Conservation (phyloP, 2,113 vertebrate species). For the Oxyruncus cristatus region DNA sequence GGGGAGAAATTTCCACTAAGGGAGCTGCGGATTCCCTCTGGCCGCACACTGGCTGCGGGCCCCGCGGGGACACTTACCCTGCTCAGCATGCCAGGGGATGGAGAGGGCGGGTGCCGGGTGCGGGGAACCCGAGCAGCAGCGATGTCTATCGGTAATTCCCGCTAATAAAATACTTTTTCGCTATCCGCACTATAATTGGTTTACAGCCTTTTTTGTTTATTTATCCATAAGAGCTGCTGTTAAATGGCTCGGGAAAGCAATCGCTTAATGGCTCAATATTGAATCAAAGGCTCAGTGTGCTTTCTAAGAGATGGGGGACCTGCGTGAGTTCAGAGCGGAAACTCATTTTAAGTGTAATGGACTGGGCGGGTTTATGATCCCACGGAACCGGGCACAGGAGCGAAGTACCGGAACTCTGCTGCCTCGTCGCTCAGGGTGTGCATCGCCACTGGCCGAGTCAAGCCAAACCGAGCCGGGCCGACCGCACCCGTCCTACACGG, state of each 20-base stretch:
- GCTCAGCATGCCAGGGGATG: not conserved
- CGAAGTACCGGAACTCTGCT: not conserved
- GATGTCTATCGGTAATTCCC: slow-evolving; percentile 63
- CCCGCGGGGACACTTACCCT: not conserved
- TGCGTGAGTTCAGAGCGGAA: slow-evolving; percentile 56
- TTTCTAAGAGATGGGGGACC: not conserved
- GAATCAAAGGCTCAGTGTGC: slow-evolving; percentile 62
- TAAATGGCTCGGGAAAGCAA: slow-evolving; percentile 88
- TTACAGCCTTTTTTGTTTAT: slow-evolving; percentile 87
- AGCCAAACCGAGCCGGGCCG: fast-evolving
- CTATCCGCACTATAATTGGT: slow-evolving; percentile 89
- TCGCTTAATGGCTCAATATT: slow-evolving; percentile 88
- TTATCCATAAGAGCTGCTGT: slow-evolving; percentile 87
- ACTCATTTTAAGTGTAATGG: slow-evolving; percentile 62
- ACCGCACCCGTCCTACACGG: fast-evolving
- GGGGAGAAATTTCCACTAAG: fast-evolving
- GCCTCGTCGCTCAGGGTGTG: not conserved
- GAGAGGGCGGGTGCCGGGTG: not conserved
- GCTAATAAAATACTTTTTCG: slow-evolving; percentile 89
- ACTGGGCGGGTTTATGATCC: slow-evolving; percentile 34
- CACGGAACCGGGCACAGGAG: not conserved
- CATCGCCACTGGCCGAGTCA: not conserved
- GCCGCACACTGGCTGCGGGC: fast-evolving
- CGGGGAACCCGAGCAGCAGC: slow-evolving; percentile 8
- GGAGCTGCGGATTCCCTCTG: not conserved